Percentiles rank a stretch among this genome's conserved stretches.
phyloP scores from a whole-genome alignment of 2,888 invertebrate genomes.

The Tridacna gigas region DNA sequence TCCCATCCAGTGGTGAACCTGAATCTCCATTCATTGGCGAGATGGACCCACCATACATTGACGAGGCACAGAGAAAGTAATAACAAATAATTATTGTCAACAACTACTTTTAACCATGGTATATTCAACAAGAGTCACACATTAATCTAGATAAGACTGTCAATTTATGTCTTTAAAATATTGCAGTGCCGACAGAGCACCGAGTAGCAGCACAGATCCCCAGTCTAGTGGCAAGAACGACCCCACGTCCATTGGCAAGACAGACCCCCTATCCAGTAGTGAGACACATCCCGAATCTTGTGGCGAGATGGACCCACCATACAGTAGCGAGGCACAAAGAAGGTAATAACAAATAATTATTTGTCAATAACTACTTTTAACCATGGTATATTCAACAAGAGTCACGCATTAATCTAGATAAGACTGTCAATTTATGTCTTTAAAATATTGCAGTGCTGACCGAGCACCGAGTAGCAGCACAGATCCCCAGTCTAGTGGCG shows the following conservation, averaged over 20 bases:
- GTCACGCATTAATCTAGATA: no score
- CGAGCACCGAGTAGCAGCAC: neutral
- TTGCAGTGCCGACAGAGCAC: neutral
- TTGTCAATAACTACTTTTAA: no score
- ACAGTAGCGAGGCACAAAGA: neutral
- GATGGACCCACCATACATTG: no score
- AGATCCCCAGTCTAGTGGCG: neutral
- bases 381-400: no score
- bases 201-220: neutral
- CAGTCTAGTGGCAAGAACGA: neutral
- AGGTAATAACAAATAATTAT: no score
- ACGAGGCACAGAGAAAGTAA: neutral
- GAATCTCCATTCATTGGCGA: neutral
- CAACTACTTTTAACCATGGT: no score
- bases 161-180: neutral
- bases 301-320: neutral
- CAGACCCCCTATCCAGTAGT: neutral
- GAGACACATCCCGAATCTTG: neutral
- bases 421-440: no score
- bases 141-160: neutral
- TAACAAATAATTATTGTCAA: no score
- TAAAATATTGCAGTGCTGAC: neutral
- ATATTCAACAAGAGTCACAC: neutral
- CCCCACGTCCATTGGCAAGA: neutral
- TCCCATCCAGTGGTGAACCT: neutral